Conservation (phyloP, 2,113 vertebrate genomes). For the Psittacus erithacus region DNA sequence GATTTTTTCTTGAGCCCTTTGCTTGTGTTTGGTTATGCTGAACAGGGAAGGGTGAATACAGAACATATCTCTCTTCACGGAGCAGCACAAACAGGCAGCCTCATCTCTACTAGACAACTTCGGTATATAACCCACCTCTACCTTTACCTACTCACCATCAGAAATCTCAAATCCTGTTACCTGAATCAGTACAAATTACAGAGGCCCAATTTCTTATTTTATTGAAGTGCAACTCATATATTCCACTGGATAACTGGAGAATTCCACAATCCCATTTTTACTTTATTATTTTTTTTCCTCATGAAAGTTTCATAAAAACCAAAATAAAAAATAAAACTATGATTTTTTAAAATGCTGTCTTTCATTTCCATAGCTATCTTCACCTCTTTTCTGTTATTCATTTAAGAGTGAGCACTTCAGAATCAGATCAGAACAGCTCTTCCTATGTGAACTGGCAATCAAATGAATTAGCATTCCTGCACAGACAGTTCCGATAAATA, state of each 20-base stretch:
- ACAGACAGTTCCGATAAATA: neutral
- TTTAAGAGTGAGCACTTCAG: neutral
- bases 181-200: neutral
- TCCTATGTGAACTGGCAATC: neutral
- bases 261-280: neutral
- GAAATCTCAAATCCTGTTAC: neutral
- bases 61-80: neutral
- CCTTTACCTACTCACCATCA: neutral
- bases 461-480: neutral
- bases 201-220: neutral
- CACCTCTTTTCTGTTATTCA: neutral
- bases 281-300: no score
- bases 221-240: neutral
- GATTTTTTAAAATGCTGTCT: neutral
- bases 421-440: neutral
- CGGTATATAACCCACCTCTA: neutral
- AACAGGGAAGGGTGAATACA: neutral
- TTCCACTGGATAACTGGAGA: neutral
- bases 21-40: rapidly evolving
- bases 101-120: neutral
- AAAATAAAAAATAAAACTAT: neutral
- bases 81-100: neutral
- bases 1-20: neutral
- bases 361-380: neutral
- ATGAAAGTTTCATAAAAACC: neutral